Percentiles rank a stretch among this genome's conserved stretches.
Conservation (phyloP, 2,888 invertebrate species). For the Yponomeuta sedellus region DNA sequence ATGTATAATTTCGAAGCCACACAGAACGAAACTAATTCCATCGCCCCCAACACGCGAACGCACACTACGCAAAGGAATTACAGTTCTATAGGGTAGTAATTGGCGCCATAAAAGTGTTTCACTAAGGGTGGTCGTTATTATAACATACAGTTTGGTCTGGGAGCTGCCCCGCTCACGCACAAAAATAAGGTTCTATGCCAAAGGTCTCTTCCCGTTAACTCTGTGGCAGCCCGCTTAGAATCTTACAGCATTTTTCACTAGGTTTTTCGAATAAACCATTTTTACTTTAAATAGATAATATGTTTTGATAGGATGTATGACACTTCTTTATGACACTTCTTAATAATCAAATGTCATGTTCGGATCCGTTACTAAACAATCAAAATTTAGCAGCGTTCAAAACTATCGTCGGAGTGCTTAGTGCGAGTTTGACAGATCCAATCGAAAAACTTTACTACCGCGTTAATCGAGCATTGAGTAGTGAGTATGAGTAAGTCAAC, state of each 20-base stretch:
- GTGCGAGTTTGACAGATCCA: too few relatives aligned
- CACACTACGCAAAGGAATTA: constrained; percentile 37
- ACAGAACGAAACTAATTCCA: not conserved
- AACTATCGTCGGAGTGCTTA: too few relatives aligned
- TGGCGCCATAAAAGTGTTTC: constrained; percentile 53
- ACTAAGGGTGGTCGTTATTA: constrained; percentile 45
- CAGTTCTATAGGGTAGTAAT: constrained; percentile 50
- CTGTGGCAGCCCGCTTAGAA: not conserved
- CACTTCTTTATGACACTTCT: too few relatives aligned
- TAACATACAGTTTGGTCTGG: constrained; percentile 43
- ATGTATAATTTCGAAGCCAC: not conserved
- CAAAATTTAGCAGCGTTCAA: too few relatives aligned
- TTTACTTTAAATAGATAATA: too few relatives aligned
- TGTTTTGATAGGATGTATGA: too few relatives aligned
- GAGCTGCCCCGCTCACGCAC: constrained; percentile 40
- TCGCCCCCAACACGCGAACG: not conserved
- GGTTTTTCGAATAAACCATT: not conserved
- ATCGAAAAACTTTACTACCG: too few relatives aligned
- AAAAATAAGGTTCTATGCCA: constrained; percentile 18
- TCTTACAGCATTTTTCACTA: not conserved
- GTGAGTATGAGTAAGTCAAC: too few relatives aligned
- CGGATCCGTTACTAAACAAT: too few relatives aligned
- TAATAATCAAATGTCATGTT: too few relatives aligned
- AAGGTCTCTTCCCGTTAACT: not conserved
- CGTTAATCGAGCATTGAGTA: too few relatives aligned